A percentile compares a stretch with the other conserved stretches of the same genome.
Conservation (phyloP, 2,113 vertebrate genomes). For the Tringa solitaria region DNA sequence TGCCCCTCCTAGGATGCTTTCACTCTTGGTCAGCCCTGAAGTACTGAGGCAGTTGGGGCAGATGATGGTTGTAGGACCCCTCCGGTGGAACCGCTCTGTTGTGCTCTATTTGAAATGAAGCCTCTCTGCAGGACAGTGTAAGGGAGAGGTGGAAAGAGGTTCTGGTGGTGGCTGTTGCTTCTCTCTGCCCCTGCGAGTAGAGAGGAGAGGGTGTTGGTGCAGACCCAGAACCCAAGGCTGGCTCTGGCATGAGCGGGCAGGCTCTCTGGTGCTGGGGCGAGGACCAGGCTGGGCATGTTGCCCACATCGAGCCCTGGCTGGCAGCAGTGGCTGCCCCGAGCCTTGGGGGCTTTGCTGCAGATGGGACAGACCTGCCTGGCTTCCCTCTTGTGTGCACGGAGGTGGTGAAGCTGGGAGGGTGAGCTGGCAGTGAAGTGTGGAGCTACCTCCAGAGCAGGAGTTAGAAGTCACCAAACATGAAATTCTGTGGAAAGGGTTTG, state of each 20-base stretch:
- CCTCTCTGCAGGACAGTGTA: too few species aligned
- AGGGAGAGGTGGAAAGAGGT: too few species aligned
- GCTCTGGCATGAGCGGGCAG: not conserved
- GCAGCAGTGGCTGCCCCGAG: fast-evolving
- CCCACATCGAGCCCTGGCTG: not conserved
- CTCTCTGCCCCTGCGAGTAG: not conserved
- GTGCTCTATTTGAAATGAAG: too few species aligned
- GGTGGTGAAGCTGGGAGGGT: not conserved
- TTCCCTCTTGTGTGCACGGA: not conserved
- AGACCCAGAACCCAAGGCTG: not conserved
- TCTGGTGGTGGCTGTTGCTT: not conserved
- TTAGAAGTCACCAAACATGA: too few species aligned
- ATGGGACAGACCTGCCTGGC: not conserved
- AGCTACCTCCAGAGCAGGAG: too few species aligned
- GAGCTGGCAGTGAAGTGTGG: too few species aligned
- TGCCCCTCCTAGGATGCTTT: not conserved
- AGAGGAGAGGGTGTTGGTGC: not conserved
- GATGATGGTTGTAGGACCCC: not conserved
- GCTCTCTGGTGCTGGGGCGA: fast-evolving
- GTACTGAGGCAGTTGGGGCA: not conserved
- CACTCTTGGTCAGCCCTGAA: not conserved
- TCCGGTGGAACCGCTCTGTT: not conserved
- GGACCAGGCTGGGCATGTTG: not conserved
- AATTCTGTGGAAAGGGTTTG: too few species aligned
- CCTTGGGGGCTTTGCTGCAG: fast-evolving